Percentiles rank a stretch among this genome's conserved stretches.
Evolutionary conservation across 2,797 vertebrate species (phyloP).

Genomic region (Cryptoblepharus egeriae): DNA sequence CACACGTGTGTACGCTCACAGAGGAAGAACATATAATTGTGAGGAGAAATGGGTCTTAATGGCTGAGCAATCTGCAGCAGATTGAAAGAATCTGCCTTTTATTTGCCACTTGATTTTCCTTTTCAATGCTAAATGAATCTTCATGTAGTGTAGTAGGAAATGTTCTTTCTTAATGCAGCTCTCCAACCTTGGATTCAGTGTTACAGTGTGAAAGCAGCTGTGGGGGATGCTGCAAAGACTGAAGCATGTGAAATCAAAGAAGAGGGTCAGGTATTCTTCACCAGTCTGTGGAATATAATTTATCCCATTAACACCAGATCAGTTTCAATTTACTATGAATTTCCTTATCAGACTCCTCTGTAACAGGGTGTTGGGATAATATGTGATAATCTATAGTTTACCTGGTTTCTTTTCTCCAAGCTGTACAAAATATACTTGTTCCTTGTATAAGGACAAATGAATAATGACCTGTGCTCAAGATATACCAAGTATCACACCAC

Average conservation of each 20-base stretch:
- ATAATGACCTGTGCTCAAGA: no score
- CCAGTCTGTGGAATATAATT: slow-evolving; percentile 1
- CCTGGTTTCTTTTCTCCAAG: neutral
- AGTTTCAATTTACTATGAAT: neutral
- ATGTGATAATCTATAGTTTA: neutral
- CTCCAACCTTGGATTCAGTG: neutral
- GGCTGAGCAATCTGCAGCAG: neutral
- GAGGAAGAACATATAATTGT: neutral
- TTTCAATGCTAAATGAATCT: neutral
- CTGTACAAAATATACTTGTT: neutral
- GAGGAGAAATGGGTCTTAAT: neutral
- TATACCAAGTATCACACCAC: no score
- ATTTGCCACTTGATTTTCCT: neutral
- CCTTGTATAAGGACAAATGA: no score
- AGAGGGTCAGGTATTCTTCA: slow-evolving; percentile 1
- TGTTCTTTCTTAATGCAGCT: neutral
- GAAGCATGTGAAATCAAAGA: neutral
- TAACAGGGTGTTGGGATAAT: neutral
- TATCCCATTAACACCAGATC: slow-evolving; percentile 13
- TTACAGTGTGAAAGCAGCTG: neutral
- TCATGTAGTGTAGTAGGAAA: neutral
- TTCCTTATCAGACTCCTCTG: neutral
- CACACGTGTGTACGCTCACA: no score
- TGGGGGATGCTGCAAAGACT: neutral
- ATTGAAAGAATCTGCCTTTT: neutral